Evolutionary conservation across 2,888 invertebrate genomes (phyloP).

Genomic region (Synanthedon vespiformis): DNA sequence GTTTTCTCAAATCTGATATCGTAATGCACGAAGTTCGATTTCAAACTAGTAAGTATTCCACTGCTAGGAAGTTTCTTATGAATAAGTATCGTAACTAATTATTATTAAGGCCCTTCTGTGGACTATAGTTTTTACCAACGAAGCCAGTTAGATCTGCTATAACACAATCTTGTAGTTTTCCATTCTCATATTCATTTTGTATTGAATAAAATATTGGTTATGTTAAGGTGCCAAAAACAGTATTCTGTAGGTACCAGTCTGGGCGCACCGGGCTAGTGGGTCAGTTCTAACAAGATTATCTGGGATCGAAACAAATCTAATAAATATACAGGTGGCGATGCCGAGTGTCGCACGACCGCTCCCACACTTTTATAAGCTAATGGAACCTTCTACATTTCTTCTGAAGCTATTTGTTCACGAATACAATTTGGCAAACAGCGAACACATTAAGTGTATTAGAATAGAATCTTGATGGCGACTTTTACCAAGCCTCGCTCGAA

Average conservation of each 20-base stretch:
- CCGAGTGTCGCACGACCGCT: slow-evolving; percentile 28
- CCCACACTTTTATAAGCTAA: slow-evolving; percentile 10
- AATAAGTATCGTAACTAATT: too few species aligned
- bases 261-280: neutral
- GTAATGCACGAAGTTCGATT: too few species aligned
- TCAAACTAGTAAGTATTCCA: too few species aligned
- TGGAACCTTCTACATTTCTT: slow-evolving; percentile 9
- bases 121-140: too few species aligned
- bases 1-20: too few species aligned
- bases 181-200: too few species aligned
- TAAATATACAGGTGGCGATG: slow-evolving; percentile 51
- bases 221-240: too few species aligned
- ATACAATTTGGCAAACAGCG: slow-evolving; percentile 11
- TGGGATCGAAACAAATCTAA: slow-evolving; percentile 58
- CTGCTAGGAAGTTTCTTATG: too few species aligned
- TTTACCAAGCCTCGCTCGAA: neutral
- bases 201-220: too few species aligned
- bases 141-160: too few species aligned
- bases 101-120: too few species aligned
- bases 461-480: neutral
- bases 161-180: too few species aligned
- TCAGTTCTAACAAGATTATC: slow-evolving; percentile 47
- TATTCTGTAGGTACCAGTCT: neutral
- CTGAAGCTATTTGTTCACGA: slow-evolving; percentile 16
- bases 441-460: slow-evolving; percentile 2